Base-by-base conservation (phyloP, 2,797 vertebrate species). In the Dicrostonyx torquatus region DNA sequence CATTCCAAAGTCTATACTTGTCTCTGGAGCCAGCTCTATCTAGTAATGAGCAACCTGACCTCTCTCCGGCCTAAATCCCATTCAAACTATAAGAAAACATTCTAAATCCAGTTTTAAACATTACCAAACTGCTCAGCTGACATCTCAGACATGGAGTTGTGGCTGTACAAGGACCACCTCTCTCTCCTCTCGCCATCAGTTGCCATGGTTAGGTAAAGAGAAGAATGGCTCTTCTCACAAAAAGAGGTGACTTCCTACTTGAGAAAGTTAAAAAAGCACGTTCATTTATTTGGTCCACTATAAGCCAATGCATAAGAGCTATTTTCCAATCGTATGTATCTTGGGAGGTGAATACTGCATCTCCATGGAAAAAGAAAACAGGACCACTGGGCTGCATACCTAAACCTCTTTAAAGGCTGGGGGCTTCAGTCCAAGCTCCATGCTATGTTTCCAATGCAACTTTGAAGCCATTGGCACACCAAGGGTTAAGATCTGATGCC, bases 101-200 rank as follows among this genome's bases (percentile, higher is more conserved):
- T 20, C 4, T 31, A 55, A 17, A 5, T 11, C 12, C 10, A 3
- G 29, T 68, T 78, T 79, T 24, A 34, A 53, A 70, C 18, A 20
- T 0, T 45, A 20, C 37, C 0, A 2, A 85, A 9, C 53, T 10
- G 0, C 10, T 72, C 58, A 6, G 7, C 58, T 48, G 45, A 53
- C 40, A 29, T 66, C 62, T 31, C 37, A 18, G 43, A 64, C 31
- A 40, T 0, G 2, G 1, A 78, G 53, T 8, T 4, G 22, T 24
- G 6, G 53, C 48, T 5, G 0, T 10, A 82, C 43, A 6, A 53
- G n/a, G 53, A 14, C 2, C 40, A 12, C 31, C 20, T 34, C 37
- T 34, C 37, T 22, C 48, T 37, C 64, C 4, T 6, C 3, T 66
- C 20, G n/a, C 34, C n/a, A 73, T 66, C 34, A 0, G 5, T 72